Evolutionary conservation across 2,113 vertebrate genomes (phyloP).

Genomic region (Centropus bengalensis): DNA sequence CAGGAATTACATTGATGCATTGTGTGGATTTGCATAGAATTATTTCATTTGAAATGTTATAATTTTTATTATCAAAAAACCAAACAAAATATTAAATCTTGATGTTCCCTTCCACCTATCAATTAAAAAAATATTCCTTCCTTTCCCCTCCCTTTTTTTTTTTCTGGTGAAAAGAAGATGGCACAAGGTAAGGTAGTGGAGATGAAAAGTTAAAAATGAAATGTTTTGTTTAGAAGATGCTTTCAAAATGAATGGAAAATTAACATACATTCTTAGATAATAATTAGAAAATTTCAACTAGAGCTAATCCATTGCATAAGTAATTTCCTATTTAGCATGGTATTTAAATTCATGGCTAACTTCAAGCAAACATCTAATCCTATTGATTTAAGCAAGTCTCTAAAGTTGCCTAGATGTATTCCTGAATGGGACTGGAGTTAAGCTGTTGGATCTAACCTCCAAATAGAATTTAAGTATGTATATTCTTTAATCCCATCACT

Average conservation of each 20-base stretch:
- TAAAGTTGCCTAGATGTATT: slow-evolving; percentile 12
- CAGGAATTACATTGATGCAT: background rate
- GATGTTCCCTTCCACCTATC: background rate
- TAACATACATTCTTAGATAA: background rate
- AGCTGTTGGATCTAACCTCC: slow-evolving; percentile 33
- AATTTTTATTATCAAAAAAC: background rate
- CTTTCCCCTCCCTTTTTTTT: background rate
- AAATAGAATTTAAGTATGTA: slow-evolving; percentile 39
- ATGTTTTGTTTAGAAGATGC: background rate
- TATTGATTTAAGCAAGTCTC: slow-evolving; percentile 27
- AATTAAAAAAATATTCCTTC: background rate
- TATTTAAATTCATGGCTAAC: slow-evolving; percentile 35
- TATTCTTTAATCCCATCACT: slow-evolving; percentile 36
- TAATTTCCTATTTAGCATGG: background rate
- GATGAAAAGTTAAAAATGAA: background rate
- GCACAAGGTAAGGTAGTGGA: background rate
- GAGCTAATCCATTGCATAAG: slow-evolving; percentile 17
- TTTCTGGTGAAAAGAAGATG: background rate
- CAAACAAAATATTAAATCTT: background rate
- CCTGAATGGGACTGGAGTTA: slow-evolving; percentile 8
- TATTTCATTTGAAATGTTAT: background rate
- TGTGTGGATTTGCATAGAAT: background rate
- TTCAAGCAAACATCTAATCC: slow-evolving; percentile 50
- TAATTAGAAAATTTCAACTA: background rate
- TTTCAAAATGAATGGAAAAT: slow-evolving; percentile 10